Evolutionary conservation across 2,113 vertebrate genomes (phyloP).

Genomic region (Perca fluviatilis): DNA sequence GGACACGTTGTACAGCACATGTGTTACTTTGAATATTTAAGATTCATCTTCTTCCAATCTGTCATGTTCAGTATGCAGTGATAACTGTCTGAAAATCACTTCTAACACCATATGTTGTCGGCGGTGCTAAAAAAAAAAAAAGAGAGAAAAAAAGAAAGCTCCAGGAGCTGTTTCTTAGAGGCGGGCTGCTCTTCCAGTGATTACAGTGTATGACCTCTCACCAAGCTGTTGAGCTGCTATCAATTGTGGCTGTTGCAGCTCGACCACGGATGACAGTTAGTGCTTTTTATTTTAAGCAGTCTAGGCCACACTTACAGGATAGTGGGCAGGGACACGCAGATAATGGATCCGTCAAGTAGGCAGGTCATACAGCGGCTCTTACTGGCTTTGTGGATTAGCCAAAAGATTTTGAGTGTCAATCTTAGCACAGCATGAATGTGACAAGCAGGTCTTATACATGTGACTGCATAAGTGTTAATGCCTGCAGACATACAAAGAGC

Average conservation of each 20-base stretch:
- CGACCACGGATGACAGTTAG: conserved; percentile 46
- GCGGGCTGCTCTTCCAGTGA: conserved; percentile 55
- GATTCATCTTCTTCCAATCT: conserved; percentile 40
- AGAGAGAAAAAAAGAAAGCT: conserved; percentile 2
- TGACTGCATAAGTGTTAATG: conserved; percentile 4
- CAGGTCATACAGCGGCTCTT: conserved; percentile 38
- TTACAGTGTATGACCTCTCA: conserved; percentile 70
- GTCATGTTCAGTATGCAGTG: neutral
- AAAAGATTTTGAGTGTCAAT: conserved; percentile 25
- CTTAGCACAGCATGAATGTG: conserved; percentile 5
- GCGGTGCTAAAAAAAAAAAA: conserved; percentile 39
- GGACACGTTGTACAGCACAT: neutral
- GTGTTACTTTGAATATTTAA: conserved; percentile 7
- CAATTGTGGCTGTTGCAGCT: conserved; percentile 63
- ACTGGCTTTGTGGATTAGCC: conserved; percentile 21
- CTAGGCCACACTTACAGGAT: conserved; percentile 47
- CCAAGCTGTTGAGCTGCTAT: conserved; percentile 62
- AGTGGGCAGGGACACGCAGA: conserved; percentile 60
- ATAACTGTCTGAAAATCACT: conserved; percentile 23
- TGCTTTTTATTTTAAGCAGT: conserved; percentile 56
- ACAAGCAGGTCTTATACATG: conserved; percentile 6
- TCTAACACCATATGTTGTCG: conserved; percentile 39
- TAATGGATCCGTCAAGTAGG: conserved; percentile 65
- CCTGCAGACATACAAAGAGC: neutral
- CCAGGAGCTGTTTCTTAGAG: conserved; percentile 63